Conservation (phyloP, 2,113 vertebrate species). For the Nettapus auritus region DNA sequence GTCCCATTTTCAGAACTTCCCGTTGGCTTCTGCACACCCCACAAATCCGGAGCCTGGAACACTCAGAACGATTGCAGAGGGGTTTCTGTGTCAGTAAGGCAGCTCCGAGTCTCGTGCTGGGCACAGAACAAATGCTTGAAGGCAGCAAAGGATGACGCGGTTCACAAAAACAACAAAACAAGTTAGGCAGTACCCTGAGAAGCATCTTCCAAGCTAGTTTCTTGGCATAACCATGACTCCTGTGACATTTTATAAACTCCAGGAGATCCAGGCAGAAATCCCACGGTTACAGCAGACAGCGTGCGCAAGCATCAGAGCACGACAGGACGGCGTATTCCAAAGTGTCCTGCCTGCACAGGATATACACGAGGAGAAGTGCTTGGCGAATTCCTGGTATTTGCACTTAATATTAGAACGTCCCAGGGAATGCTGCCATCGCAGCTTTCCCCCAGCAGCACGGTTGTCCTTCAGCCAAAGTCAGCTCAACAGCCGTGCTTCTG, state of each 20-base stretch:
- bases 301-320: background rate
- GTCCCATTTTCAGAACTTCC: background rate
- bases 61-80: fast-evolving
- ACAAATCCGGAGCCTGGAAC: background rate
- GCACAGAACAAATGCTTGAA: background rate
- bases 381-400: fast-evolving
- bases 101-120: fast-evolving
- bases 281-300: background rate
- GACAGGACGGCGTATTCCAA: background rate
- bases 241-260: background rate
- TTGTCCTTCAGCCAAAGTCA: background rate
- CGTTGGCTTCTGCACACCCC: background rate
- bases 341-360: background rate
- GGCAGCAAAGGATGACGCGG: background rate
- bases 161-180: background rate
- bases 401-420: fast-evolving
- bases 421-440: background rate
- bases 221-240: background rate
- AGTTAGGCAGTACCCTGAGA: background rate
- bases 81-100: fast-evolving
- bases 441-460: background rate
- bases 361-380: background rate
- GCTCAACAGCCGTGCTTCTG: background rate
- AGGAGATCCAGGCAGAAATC: background rate
- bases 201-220: background rate